Base-by-base conservation (phyloP, 2,888 invertebrate genomes). In the Polydrusus tereticollis region DNA sequence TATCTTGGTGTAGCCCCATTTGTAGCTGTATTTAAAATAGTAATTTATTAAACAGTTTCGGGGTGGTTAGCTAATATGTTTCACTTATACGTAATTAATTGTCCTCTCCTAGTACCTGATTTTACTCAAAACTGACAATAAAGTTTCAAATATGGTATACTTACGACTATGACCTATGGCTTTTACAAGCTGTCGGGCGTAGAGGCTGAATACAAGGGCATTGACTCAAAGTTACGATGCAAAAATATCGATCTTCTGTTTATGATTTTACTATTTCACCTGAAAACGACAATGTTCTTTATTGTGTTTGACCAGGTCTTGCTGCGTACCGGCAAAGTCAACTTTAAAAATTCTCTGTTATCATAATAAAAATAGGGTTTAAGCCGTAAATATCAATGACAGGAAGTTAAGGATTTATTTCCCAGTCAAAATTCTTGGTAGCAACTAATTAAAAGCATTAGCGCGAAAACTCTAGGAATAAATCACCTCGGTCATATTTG, bases 251-350 rank as follows among this genome's bases (percentile, higher is more conserved):
- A 33, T 33, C 10, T 33, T 33, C 33, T 33, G 33, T 33, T 33
- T 33, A 33, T 33, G 33, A 21, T 65, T 65, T 65, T 55, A 65
- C 55, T 41, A 20, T 65, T 65, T 41, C 41, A n/a, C 10, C 55
- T 33, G 10, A 20, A 50, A 50, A 55, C 16, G 36, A 60, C 60
- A 60, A 45, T 60, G 18, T 18, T 45, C 16, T 45, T 60, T 60
- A 60, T 60, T 43, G 60, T 45, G 16, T 59, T 59, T n/a, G 45
- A 16, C 45, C 60, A 45, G 45, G 23, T 18, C 60, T 29, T 18
- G 16, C 26, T 45, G 14, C n/a, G 26, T 60, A 29, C 10, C 45
- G 60, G 26, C 60, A 60, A 60, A 45, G 14, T 29, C 41, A 41
- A 20, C 12, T 33, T 57, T 57, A 36, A 29, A 20, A 16, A n/a